These are phyloP conservation scores for Scomberomorus guttatus DNA, from an alignment of 2,797 vertebrate species.

Conservation along the genomic window DNA sequence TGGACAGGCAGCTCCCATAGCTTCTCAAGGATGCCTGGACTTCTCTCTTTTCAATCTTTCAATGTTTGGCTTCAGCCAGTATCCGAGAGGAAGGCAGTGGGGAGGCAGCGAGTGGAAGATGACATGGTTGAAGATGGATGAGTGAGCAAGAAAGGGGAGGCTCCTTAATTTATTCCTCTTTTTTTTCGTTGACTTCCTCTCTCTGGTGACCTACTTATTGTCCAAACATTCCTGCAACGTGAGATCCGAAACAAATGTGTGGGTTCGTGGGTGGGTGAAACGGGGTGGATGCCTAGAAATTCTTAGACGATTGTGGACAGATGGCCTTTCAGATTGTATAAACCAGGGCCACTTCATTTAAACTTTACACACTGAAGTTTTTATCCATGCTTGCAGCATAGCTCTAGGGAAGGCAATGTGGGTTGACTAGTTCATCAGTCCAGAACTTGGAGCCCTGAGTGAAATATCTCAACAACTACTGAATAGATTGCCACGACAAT, in stretches of 20 bases:
- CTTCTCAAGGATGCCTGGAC: conserved; percentile 43
- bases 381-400: neutral
- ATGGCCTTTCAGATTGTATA: conserved; percentile 44
- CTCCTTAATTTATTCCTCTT: conserved; percentile 58
- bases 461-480: conserved; percentile 3
- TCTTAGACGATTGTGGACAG: conserved; percentile 56
- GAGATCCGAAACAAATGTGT: conserved; percentile 69
- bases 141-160: conserved; percentile 70
- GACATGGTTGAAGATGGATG: conserved; percentile 66
- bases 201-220: conserved; percentile 82
- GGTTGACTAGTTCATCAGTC: conserved; percentile 4
- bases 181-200: conserved; percentile 64
- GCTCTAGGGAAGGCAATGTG: neutral
- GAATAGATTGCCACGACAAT: conserved; percentile 1
- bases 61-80: conserved; percentile 41
- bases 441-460: neutral
- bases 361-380: conserved; percentile 31
- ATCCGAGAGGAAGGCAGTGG: conserved; percentile 46
- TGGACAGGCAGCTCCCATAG: conserved; percentile 37
- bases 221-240: conserved; percentile 75
- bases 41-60: conserved; percentile 51
- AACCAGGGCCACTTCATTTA: conserved; percentile 26
- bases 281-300: conserved; percentile 58
- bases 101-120: conserved; percentile 48
- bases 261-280: conserved; percentile 63